Conservation (phyloP, 2,797 vertebrate species). For the Sebastes hubbsi region DNA sequence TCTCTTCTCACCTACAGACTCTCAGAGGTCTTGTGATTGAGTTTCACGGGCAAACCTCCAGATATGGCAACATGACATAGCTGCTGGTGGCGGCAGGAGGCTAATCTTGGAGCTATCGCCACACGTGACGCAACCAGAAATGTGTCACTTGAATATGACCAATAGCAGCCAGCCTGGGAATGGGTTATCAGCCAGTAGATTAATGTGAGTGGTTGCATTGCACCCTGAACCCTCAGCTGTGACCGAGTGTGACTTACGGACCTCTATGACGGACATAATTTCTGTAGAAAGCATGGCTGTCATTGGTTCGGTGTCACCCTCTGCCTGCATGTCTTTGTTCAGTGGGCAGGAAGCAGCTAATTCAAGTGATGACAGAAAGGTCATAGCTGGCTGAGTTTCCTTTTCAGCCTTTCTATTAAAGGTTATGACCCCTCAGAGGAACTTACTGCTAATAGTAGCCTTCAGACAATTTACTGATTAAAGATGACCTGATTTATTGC, state of each 20-base stretch:
- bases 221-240: conserved; percentile 15
- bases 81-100: conserved; percentile 9
- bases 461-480: conserved; percentile 23
- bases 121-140: conserved; percentile 8
- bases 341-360: conserved; percentile 37
- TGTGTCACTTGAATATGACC: conserved; percentile 40
- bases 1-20: conserved; percentile 14
- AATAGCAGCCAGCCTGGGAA: conserved; percentile 18
- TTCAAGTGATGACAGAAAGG: conserved; percentile 57
- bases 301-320: conserved; percentile 12
- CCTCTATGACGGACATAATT: conserved; percentile 18
- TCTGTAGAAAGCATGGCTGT: conserved; percentile 33
- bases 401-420: conserved; percentile 33
- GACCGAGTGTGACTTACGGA: conserved; percentile 38
- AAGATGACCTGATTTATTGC: conserved; percentile 14
- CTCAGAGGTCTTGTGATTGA: conserved; percentile 11
- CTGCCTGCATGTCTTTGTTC: conserved; percentile 43
- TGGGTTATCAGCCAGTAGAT: conserved; percentile 48
- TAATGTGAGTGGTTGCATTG: conserved; percentile 16
- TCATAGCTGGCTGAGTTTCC: conserved; percentile 45
- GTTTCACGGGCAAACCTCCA: conserved; percentile 29
- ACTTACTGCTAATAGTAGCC: conserved; percentile 23
- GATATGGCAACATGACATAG: conserved; percentile 27
- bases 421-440: conserved; percentile 36
- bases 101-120: conserved; percentile 44